Conservation (phyloP, 2,113 vertebrate genomes). For the Centropus bengalensis region DNA sequence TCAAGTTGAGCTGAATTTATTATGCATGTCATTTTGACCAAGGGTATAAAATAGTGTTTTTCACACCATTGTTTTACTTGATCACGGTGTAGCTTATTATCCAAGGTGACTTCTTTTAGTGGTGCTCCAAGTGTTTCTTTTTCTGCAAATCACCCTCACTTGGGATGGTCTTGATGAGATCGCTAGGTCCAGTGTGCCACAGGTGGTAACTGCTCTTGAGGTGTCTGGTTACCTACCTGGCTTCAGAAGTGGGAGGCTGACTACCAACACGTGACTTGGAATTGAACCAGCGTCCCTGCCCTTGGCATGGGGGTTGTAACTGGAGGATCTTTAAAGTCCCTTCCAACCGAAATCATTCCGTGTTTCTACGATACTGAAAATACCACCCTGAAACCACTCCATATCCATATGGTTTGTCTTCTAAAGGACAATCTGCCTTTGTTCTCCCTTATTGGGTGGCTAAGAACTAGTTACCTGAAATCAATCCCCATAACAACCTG, state of each 20-base stretch:
- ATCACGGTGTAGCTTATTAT: neutral
- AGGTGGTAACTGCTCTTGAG: neutral
- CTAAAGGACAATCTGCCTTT: neutral
- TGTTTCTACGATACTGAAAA: too few relatives aligned
- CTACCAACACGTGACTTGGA: neutral
- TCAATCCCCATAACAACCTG: neutral
- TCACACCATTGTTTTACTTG: neutral
- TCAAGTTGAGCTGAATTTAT: neutral
- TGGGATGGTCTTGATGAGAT: neutral
- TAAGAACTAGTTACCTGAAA: neutral
- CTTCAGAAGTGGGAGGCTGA: neutral
- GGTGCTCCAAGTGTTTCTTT: neutral
- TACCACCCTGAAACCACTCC: neutral
- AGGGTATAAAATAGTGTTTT: neutral
- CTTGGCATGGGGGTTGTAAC: too few relatives aligned
- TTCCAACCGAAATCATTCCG: too few relatives aligned
- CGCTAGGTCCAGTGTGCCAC: fast-evolving
- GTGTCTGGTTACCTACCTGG: neutral
- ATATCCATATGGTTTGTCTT: fast-evolving
- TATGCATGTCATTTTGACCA: neutral
- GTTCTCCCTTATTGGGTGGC: neutral
- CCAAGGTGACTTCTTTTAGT: neutral
- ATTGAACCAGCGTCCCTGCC: neutral
- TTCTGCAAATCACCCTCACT: neutral
- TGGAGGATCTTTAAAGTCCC: too few relatives aligned